Base-by-base conservation (phyloP, 2,797 vertebrate genomes). In the Hydrocynus forskahlii region DNA sequence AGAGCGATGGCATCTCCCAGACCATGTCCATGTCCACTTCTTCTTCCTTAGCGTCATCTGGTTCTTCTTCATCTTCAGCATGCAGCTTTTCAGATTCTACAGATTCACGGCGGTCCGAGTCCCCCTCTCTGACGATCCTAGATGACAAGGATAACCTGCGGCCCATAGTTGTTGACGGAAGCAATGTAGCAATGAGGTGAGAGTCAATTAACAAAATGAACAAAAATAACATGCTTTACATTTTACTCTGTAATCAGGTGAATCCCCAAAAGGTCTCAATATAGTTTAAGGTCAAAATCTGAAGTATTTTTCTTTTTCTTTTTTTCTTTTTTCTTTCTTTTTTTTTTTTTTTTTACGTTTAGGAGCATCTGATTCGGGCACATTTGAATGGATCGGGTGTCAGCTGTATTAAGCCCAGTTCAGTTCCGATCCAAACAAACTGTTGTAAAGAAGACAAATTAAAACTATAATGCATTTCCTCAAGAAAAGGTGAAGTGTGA, bases 111-210 rank as follows among this genome's bases (percentile, higher is more conserved):
- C 88, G 92, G 68, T 93, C 95, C 1, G 94, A 96, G 25, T 96
- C 95, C 76, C 94, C 95, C 0, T 92, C 95, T 73, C 94, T 93
- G 80, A 93, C 95, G 75, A 88, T 88, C n/a, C 84, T 92, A 73
- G 96, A 97, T 62, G 96, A 98, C 85, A 96, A 95, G 84, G 96
- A 97, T 87, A 99, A 97, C 91, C 92, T 99, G 81, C 95, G 96
- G 45, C 97, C 97, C 0, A 71, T 99, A 57, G 97, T 99, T 80
- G 93, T 99, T 78, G 98, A 99, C 60, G 98, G 97, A 83, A 99
- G 98, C 92, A 99, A 99, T 9, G 96, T 99, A 81, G 98, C 98
- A 78, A 99, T 99, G 98, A 99, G 97, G 98, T 98, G 89, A 92
- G 95, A 68, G 38, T 55, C 29, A 64, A 82, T n/a, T n/a, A n/a